These are phyloP conservation scores for Cyrtonyx montezumae DNA, from an alignment of 2,113 vertebrate species.

Conservation along the genomic window DNA sequence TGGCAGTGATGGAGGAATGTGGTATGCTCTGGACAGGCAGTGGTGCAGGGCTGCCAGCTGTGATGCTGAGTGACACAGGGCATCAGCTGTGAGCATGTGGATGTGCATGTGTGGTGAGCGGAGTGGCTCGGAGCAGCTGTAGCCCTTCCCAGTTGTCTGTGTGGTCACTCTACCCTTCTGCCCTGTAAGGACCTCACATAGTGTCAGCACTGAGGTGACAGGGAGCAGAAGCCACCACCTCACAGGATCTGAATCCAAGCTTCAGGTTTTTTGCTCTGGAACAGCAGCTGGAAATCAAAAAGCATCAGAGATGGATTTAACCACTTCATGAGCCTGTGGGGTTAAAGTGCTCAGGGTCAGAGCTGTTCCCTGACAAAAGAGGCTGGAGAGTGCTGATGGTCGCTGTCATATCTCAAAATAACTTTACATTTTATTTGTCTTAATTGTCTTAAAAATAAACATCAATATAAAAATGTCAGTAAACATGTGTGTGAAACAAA, in stretches of 20 bases:
- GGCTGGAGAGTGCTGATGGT: not conserved
- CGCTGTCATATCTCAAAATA: constrained; percentile 27
- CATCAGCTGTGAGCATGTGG: not conserved
- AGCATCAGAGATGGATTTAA: not conserved
- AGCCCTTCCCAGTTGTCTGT: not conserved
- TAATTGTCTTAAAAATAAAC: constrained; percentile 63
- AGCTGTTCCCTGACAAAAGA: not conserved
- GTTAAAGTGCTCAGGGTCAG: rapidly evolving
- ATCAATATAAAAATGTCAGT: constrained; percentile 38
- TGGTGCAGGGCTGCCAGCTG: not conserved
- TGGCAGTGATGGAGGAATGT: not conserved
- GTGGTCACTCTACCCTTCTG: not conserved
- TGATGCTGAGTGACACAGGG: not conserved
- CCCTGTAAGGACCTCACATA: rapidly evolving
- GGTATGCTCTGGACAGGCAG: not conserved
- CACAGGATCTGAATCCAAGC: rapidly evolving
- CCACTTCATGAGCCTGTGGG: not conserved
- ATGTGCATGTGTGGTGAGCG: rapidly evolving
- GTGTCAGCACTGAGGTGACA: not conserved
- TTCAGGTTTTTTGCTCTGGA: not conserved
- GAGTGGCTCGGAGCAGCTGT: not conserved
- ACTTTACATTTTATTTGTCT: constrained; percentile 53
- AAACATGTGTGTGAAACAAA: not conserved
- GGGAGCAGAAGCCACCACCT: not conserved
- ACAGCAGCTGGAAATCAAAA: not conserved